phyloP scores from a whole-genome alignment of 2,888 invertebrate genomes.

The Tortricodes alternella region DNA sequence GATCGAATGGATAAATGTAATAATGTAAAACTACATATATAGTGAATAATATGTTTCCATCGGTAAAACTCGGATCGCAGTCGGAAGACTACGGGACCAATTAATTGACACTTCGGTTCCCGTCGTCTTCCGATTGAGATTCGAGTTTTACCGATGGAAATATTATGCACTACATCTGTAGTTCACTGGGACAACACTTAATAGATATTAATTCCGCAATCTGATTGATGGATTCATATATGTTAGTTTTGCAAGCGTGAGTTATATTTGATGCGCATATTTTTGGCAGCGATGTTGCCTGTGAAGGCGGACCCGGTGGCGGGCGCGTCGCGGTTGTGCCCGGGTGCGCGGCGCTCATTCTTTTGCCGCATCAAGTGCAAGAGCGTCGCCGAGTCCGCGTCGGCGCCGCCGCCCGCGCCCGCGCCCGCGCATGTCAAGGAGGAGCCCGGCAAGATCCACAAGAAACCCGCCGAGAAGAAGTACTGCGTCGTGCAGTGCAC shows the following conservation, averaged over 20 bases:
- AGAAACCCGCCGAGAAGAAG: conserved; percentile 88
- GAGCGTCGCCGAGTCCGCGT: conserved; percentile 44
- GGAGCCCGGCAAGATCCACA: conserved; percentile 85
- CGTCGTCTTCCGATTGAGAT: too few species aligned
- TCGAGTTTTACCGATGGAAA: too few species aligned
- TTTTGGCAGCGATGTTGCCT: conserved; percentile 91
- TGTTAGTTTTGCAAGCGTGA: not conserved
- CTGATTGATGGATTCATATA: not conserved
- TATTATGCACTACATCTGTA: too few species aligned
- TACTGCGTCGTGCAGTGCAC: conserved; percentile 96
- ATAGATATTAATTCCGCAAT: not conserved
- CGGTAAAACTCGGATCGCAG: too few species aligned
- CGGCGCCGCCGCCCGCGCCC: not conserved
- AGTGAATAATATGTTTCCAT: too few species aligned
- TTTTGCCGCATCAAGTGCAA: conserved; percentile 97
- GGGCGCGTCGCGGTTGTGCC: conserved; percentile 89
- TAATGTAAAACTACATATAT: too few species aligned
- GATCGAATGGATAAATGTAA: too few species aligned
- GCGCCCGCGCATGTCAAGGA: conserved; percentile 83
- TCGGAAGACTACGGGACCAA: too few species aligned
- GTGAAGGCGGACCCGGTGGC: conserved; percentile 93
- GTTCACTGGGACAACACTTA: too few species aligned
- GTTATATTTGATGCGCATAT: not conserved
- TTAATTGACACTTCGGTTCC: too few species aligned
- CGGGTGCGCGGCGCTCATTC: conserved; percentile 95